Evolutionary conservation across 2,797 vertebrate species (phyloP), one percentile per base, ranked within the genome.

Genomic region (Lemur catta): DNA sequence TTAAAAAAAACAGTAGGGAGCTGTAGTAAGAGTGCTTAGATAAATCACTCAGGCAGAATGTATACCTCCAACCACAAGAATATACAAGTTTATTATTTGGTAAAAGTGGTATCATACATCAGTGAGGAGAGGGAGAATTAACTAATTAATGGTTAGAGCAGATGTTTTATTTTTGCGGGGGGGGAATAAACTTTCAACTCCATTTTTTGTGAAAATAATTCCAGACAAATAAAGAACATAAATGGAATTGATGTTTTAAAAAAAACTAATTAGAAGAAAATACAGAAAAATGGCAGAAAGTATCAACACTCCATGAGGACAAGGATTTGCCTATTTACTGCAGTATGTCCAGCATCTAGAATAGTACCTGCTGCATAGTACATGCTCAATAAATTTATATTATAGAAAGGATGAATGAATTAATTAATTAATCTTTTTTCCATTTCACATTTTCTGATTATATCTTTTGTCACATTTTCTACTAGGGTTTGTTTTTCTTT

Each of bases 401-500:
- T 74, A 72, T 11, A 85, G 55, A 81, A 96, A 87, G n/a, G 11
- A 72, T 81, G 65, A 69, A 55, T 85, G 35, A 26, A 75, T 41
- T 8, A 55, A 55, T 55, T 1, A 72, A 81, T 69, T 2, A 67
- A 85, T 55, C 24, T 24, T 75, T 84, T 46, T 57, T 52, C 74
- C 67, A 78, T 48, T 63, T n/a, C 48, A 55, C 26, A 81, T 84
- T 89, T 88, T 46, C 80, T 89, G 41, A 71, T 76, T 75, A 71
- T 55, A n/a, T 46, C 26, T 52, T 92, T 79, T 93, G 26, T 63
- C 75, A 74, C 11, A 59, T 84, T 97, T 95, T 81, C 52, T 78
- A 61, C 33, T 41, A 50, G 35, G 22, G 1, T 30, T 38, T 41
- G 55, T 18, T 50, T 92, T 50, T 17, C 48, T 90, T 89, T 86